Conservation (phyloP, 1,140 invertebrate species). For the Pteromalus puparum region DNA sequence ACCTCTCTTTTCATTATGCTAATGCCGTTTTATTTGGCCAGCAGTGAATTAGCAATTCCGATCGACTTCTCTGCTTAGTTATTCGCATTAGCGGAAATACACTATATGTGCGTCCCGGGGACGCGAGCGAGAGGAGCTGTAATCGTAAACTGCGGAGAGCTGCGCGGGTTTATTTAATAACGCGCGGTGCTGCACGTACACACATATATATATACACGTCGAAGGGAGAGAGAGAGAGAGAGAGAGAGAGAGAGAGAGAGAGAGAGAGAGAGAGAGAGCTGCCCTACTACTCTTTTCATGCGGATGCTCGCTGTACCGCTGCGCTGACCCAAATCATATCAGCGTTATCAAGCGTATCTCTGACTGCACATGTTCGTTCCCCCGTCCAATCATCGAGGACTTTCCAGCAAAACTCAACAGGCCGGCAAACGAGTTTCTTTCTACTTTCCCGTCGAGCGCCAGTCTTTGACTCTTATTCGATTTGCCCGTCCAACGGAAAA, state of each 20-base stretch:
- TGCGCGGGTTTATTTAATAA: neutral
- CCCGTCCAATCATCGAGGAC: constrained; percentile 5
- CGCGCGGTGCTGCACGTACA: too few relatives aligned
- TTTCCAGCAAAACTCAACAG: constrained; percentile 17
- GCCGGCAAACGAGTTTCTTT: constrained; percentile 47
- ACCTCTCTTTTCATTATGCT: constrained; percentile 42
- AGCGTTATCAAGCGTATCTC: constrained; percentile 34
- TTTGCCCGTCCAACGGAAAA: constrained; percentile 38
- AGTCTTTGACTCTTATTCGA: constrained; percentile 53
- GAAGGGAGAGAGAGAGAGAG: neutral
- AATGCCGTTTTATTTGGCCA: constrained; percentile 28
- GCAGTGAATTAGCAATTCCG: constrained; percentile 37
- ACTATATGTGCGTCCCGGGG: too few relatives aligned
- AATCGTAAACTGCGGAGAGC: neutral
- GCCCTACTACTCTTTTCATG: neutral
- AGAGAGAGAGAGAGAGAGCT: neutral
- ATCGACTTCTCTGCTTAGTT: neutral
- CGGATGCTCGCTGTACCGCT: neutral
- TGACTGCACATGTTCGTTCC: neutral
- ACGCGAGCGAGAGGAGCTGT: neutral
- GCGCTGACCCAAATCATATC: constrained; percentile 39
- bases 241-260: neutral
- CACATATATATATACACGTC: neutral
- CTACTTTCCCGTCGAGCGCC: neutral
- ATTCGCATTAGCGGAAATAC: constrained; percentile 35